Percentiles rank a stretch among this genome's conserved stretches.
Evolutionary conservation across 2,888 invertebrate species (phyloP).

Genomic region (Geophilus truncorum): DNA sequence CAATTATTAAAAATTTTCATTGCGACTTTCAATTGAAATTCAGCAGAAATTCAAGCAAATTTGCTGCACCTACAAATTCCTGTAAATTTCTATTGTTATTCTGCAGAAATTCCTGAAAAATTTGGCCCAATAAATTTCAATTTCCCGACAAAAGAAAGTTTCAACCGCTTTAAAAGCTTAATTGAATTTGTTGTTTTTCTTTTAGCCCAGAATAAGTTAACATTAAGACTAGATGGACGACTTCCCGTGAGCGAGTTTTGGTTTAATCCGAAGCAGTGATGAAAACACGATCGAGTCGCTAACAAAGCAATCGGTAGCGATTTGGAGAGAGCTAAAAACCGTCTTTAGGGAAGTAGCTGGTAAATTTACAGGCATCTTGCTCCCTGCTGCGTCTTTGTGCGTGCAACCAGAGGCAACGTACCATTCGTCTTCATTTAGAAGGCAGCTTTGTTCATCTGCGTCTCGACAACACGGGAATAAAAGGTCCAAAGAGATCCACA

Average conservation of each 20-base stretch:
- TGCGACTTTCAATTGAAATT: too few relatives aligned
- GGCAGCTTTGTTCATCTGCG: constrained; percentile 4
- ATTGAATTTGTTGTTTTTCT: too few relatives aligned
- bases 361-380: background rate
- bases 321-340: constrained; percentile 1
- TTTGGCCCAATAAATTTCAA: too few relatives aligned
- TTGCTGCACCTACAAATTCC: too few relatives aligned
- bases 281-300: background rate
- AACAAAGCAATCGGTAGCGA: constrained; percentile 15
- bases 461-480: constrained; percentile 16
- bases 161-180: too few relatives aligned
- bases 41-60: too few relatives aligned
- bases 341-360: background rate
- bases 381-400: background rate
- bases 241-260: background rate
- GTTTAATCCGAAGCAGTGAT: background rate
- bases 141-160: too few relatives aligned
- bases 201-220: too few relatives aligned
- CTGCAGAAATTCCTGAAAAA: too few relatives aligned
- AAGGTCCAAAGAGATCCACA: constrained; percentile 16
- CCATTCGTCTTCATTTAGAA: constrained; percentile 15
- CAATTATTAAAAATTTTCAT: too few relatives aligned
- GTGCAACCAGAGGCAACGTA: background rate
- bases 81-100: too few relatives aligned
- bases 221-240: too few relatives aligned